A percentile compares a stretch with the other conserved stretches of the same genome.
Conservation (phyloP, 2,113 vertebrate species). For the Jacana jacana region DNA sequence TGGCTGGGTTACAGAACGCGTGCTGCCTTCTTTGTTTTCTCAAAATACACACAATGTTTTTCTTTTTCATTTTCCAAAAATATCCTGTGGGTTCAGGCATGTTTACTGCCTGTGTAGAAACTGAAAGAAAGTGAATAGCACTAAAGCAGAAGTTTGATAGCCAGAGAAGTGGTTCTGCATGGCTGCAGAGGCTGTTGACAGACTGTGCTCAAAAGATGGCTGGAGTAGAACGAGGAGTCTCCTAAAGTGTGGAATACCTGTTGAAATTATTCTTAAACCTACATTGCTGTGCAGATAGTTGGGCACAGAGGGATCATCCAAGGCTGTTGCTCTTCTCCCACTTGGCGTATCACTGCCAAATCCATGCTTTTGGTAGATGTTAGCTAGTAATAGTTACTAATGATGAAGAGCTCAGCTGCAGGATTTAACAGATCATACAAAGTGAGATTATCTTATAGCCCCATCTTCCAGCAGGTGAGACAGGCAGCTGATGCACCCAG, state of each 20-base stretch:
- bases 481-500: background rate
- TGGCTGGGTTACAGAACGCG: background rate
- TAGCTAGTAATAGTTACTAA: background rate
- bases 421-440: background rate
- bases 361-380: background rate
- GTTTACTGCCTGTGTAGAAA: background rate
- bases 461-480: background rate
- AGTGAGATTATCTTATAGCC: background rate
- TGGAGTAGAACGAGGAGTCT: background rate
- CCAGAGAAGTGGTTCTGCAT: background rate
- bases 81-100: background rate
- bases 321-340: background rate
- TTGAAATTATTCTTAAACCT: background rate
- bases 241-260: background rate
- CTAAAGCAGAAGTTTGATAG: background rate
- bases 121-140: background rate
- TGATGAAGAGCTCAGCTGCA: background rate
- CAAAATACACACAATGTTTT: background rate
- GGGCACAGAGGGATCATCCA: background rate
- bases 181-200: background rate
- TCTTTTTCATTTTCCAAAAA: background rate
- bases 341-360: background rate
- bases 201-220: background rate
- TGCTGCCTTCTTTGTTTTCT: background rate
- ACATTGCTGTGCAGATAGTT: background rate